Evolutionary conservation across 2,888 invertebrate species (phyloP).

Genomic region (Dyspetes luteomarginatus): DNA sequence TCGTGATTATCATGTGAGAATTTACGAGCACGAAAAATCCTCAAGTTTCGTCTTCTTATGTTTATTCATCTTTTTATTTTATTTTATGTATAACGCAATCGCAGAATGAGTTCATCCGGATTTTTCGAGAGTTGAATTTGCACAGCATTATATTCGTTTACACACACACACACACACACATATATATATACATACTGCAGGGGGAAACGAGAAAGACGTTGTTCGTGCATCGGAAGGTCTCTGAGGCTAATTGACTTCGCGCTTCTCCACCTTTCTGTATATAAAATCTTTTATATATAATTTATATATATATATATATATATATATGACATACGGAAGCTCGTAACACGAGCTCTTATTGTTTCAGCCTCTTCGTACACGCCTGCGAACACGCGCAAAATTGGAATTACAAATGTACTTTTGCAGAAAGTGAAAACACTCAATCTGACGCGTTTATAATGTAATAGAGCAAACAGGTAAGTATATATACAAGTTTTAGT

Average conservation of each 20-base stretch:
- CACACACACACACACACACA: too few species aligned
- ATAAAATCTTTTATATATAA: neutral
- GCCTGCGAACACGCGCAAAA: neutral
- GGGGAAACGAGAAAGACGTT: too few species aligned
- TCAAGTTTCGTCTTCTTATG: too few species aligned
- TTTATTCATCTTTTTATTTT: neutral
- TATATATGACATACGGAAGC: constrained; percentile 34
- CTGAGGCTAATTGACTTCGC: too few species aligned
- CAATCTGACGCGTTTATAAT: neutral
- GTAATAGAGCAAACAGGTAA: constrained; percentile 9
- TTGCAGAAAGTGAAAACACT: constrained; percentile 49
- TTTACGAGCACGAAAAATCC: constrained; percentile 24
- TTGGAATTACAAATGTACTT: constrained; percentile 51
- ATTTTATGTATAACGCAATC: constrained; percentile 29
- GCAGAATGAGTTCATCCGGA: constrained; percentile 42
- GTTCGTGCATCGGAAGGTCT: too few species aligned
- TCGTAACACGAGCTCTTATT: constrained; percentile 44
- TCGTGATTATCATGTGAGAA: too few species aligned
- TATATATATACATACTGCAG: too few species aligned
- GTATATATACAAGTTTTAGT: neutral
- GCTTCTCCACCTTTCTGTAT: constrained; percentile 1
- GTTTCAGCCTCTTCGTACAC: constrained; percentile 34
- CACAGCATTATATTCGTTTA: too few species aligned
- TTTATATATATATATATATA: constrained; percentile 3
- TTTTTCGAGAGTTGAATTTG: constrained; percentile 25